A percentile compares a stretch with the other conserved stretches of the same genome.
phyloP scores from a whole-genome alignment of 1,140 invertebrate species.

The Polyergus mexicanus region DNA sequence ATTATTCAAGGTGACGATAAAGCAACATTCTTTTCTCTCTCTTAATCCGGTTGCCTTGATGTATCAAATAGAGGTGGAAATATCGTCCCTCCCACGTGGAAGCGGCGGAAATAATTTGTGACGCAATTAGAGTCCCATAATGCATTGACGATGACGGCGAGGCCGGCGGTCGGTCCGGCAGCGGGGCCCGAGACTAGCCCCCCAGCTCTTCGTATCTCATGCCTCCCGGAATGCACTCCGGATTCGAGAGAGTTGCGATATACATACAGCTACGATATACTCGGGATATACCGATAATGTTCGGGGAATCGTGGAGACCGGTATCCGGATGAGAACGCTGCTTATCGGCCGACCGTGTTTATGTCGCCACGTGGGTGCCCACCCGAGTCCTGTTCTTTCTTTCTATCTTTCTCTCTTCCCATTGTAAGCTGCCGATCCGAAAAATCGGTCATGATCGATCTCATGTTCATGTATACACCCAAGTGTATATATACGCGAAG shows the following conservation, averaged over 20 bases:
- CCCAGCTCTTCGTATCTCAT: slow-evolving; percentile 44
- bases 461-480: not conserved
- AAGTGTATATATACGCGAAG: not conserved
- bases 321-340: slow-evolving; percentile 52
- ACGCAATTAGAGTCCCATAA: slow-evolving; percentile 60
- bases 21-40: not conserved
- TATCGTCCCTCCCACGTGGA: slow-evolving; percentile 51
- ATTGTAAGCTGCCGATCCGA: not conserved
- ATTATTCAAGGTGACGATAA: slow-evolving; percentile 13
- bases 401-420: not conserved
- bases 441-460: slow-evolving; percentile 48
- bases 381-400: slow-evolving; percentile 3
- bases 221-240: slow-evolving; percentile 40
- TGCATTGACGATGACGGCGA: slow-evolving; percentile 53
- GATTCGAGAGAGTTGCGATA: slow-evolving; percentile 37
- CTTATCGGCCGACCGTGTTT: slow-evolving; percentile 65
- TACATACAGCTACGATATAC: slow-evolving; percentile 19
- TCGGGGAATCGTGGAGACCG: slow-evolving; percentile 50
- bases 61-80: slow-evolving; percentile 9
- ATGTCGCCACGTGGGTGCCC: slow-evolving; percentile 51
- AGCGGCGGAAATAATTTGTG: slow-evolving; percentile 56
- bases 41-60: slow-evolving; percentile 19
- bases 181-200: slow-evolving; percentile 21
- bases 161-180: not conserved
- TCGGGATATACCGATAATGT: slow-evolving; percentile 62